A percentile compares a stretch with the other conserved stretches of the same genome.
Evolutionary conservation across 2,113 vertebrate species (phyloP).

Genomic region (Jacana jacana): DNA sequence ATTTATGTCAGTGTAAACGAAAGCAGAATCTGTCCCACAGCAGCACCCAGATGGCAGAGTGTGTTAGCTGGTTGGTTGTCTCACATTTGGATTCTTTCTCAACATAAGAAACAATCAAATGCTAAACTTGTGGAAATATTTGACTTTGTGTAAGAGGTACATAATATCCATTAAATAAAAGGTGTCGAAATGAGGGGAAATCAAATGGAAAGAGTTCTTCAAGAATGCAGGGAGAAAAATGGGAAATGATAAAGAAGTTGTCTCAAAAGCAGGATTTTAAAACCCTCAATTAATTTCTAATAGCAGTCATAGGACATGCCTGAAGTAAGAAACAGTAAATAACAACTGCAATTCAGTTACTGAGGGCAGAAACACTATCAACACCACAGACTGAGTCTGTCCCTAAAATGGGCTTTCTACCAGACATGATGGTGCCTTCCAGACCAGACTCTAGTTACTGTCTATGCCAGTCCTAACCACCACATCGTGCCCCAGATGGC

Average conservation of each 20-base stretch:
- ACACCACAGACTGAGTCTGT: background rate
- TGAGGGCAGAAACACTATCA: background rate
- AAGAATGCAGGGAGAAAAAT: background rate
- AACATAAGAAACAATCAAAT: background rate
- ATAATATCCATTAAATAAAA: background rate
- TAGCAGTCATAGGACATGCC: background rate
- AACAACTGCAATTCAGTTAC: background rate
- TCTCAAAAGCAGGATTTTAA: background rate
- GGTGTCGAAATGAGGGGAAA: background rate
- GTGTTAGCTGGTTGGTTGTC: background rate
- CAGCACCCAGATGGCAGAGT: background rate
- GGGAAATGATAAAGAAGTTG: background rate
- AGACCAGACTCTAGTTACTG: background rate
- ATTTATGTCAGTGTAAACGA: background rate
- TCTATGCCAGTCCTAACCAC: background rate
- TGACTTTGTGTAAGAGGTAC: background rate
- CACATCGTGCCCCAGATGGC: background rate
- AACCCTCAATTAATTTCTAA: background rate
- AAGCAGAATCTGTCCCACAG: background rate
- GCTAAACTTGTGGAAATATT: background rate
- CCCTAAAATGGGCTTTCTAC: background rate
- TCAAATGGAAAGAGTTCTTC: background rate
- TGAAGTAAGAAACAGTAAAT: background rate
- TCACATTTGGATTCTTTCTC: rapidly evolving
- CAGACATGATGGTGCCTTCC: background rate